Percentiles rank a stretch among this genome's conserved stretches.
Evolutionary conservation across 2,797 vertebrate genomes (phyloP).

Genomic region (Tauraco hartlaubi): DNA sequence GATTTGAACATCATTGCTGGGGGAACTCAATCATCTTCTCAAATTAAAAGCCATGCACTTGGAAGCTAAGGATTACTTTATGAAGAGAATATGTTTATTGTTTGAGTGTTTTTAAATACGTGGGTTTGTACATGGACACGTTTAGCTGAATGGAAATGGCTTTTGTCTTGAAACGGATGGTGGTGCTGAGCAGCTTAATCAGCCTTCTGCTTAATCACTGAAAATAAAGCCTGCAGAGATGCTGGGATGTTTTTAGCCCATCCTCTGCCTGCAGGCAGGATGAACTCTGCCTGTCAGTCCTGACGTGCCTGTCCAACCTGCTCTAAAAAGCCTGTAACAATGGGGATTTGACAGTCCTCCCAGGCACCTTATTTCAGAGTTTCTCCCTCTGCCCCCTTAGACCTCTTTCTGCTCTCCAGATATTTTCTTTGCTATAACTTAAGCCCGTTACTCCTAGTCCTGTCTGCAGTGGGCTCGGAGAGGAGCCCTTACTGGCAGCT

Average conservation of each 20-base stretch:
- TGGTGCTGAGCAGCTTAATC: not conserved
- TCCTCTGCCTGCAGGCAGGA: slow-evolving; percentile 12
- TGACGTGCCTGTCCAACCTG: not conserved
- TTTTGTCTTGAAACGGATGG: slow-evolving; percentile 26
- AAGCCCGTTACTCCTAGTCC: not conserved
- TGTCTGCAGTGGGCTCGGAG: not conserved
- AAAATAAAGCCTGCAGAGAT: not conserved
- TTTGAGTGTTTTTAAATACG: not conserved
- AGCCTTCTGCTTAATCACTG: slow-evolving; percentile 2
- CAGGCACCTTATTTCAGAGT: not conserved
- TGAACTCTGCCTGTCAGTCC: not conserved
- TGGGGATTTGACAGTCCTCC: slow-evolving; percentile 28
- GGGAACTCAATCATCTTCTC: not conserved
- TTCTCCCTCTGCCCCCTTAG: not conserved
- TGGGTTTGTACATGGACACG: not conserved
- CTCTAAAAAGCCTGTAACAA: not conserved
- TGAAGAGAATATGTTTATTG: not conserved
- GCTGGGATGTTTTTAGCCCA: not conserved
- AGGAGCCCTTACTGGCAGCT: not conserved
- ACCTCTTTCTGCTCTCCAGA: not conserved
- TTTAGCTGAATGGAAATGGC: not conserved
- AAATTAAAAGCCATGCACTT: not conserved
- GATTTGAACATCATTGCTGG: not conserved
- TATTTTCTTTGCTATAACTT: not conserved
- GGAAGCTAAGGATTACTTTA: not conserved